Base-by-base conservation (phyloP, 2,888 invertebrate species). In the Drosophila hamatofila region DNA sequence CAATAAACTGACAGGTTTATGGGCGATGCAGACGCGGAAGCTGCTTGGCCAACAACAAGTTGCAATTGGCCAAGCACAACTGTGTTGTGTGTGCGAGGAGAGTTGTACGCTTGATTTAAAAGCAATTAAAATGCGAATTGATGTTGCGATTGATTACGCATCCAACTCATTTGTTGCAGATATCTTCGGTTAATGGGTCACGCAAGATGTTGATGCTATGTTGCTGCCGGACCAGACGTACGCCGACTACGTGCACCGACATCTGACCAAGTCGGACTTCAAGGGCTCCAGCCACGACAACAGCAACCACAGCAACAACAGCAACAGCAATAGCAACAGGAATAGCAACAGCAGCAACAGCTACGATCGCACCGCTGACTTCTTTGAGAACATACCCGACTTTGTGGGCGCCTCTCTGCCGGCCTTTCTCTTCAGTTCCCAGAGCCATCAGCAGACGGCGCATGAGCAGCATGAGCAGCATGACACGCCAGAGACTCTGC, bases 141-240 rank as follows among this genome's bases (percentile, higher is more conserved):
- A 88, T 89, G 85, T 77, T 72, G 71, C 88, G 65, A 87, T 85
- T 89, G 89, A 89, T 89, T 88, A 75, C 42, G 48, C 55, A 66
- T 54, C 41, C 61, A 56, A 60, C 56, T 63, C 64, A 70, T 67
- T 69, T 78, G 49, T 69, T 62, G 58, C 78, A 78, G 78, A 55
- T 78, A 46, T 54, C 68, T 46, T 68, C 52, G 72, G 80, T 77
- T 78, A 68, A 78, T 78, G 78, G 80, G 78, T 78, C 81, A 80
- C 78, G 73, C 81, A 77, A 67, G 66, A 72, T 72, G 80, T 51
- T 72, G 76, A 72, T 82, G 80, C 90, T 90, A 95, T 95, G 96
- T 94, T 96, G 94, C 94, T 96, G 93, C 96, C 96, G 85, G 96
- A 96, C 94, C 96, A 96, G 94, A 96, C 96, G 88, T 96, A 96